These are phyloP conservation scores for Lycodopsis pacificus DNA, from an alignment of 2,797 vertebrate species.

Conservation along the genomic window DNA sequence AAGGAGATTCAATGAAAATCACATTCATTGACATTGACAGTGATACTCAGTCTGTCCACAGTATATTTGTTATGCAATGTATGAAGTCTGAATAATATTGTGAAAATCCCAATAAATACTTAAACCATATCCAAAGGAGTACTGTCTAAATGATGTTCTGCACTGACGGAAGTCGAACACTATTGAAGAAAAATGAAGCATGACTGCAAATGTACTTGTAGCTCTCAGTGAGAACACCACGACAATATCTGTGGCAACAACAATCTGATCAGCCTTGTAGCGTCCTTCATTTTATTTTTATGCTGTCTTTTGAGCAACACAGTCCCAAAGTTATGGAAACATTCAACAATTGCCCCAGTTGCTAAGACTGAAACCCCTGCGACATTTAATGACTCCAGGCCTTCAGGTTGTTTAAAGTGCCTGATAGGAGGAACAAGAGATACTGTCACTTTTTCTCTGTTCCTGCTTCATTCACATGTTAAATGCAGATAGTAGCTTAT, in stretches of 20 bases:
- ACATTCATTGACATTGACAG: neutral
- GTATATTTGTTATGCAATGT: neutral
- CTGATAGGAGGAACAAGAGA: too few relatives aligned
- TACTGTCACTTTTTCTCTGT: too few relatives aligned
- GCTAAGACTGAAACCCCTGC: too few relatives aligned
- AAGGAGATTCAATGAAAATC: slow-evolving; percentile 28
- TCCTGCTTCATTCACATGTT: too few relatives aligned
- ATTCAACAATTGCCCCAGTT: too few relatives aligned
- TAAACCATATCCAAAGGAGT: neutral
- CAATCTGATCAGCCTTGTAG: neutral
- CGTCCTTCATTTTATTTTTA: neutral
- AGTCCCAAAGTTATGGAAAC: too few relatives aligned
- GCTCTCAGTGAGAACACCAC: neutral
- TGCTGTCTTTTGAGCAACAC: too few relatives aligned
- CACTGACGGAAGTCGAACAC: neutral
- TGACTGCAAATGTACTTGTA: neutral
- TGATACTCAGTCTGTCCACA: neutral
- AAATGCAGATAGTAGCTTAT: too few relatives aligned
- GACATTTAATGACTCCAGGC: too few relatives aligned
- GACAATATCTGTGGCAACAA: neutral
- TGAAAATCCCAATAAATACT: slow-evolving; percentile 8
- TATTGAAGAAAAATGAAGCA: neutral
- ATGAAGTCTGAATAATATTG: neutral
- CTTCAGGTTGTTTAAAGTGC: too few relatives aligned
- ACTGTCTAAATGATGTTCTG: neutral